These are phyloP conservation scores for Dendrocincla tyrannina DNA, from an alignment of 2,797 vertebrate genomes.

Conservation along the genomic window DNA sequence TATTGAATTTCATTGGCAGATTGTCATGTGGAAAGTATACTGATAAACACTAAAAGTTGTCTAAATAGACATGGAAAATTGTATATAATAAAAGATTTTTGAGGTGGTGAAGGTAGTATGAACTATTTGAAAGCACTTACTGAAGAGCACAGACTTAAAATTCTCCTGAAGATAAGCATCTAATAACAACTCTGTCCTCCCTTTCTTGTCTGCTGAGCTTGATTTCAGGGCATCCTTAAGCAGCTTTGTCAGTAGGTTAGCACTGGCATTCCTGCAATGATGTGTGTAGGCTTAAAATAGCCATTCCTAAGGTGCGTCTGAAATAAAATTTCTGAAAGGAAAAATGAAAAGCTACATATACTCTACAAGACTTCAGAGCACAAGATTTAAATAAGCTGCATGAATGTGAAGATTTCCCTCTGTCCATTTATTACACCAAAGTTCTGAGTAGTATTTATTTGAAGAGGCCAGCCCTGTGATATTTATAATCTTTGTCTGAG, in stretches of 20 bases:
- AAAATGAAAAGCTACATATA: constrained; percentile 37
- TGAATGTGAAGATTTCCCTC: not conserved
- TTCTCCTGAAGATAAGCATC: not conserved
- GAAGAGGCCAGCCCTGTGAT: constrained; percentile 14
- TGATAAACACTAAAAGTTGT: not conserved
- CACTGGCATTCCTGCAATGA: not conserved
- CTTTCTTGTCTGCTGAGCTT: constrained; percentile 10
- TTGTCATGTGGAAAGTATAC: not conserved
- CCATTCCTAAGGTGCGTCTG: constrained; percentile 24
- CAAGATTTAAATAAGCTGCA: constrained; percentile 8
- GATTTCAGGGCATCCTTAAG: not conserved
- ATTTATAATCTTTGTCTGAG: constrained; percentile 12
- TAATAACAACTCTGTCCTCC: not conserved
- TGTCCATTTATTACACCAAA: constrained; percentile 24
- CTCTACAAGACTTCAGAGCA: not conserved
- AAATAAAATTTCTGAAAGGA: constrained; percentile 38
- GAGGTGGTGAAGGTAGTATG: not conserved
- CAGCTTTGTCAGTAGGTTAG: not conserved
- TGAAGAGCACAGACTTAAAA: not conserved
- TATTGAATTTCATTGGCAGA: constrained; percentile 8
- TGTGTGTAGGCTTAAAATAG: constrained; percentile 49
- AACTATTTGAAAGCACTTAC: not conserved
- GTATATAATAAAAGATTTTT: not conserved
- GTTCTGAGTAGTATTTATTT: constrained; percentile 34
- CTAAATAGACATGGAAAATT: not conserved